phyloP scores from a whole-genome alignment of 2,888 invertebrate species.

The Acleris cristana region DNA sequence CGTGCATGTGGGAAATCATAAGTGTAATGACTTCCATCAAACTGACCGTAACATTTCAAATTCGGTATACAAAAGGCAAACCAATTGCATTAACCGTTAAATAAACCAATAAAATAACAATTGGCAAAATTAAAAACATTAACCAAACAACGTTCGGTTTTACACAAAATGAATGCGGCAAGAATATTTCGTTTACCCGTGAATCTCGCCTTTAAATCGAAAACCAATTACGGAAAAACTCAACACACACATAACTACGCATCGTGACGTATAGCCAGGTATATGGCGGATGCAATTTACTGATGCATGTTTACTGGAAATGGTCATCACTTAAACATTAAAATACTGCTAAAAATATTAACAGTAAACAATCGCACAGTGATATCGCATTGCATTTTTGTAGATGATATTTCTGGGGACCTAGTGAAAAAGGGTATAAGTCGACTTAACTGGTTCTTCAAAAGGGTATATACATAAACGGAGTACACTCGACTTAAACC shows the following conservation, averaged over 20 bases:
- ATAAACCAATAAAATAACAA: constrained; percentile 18
- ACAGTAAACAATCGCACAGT: too few species aligned
- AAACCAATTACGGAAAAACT: constrained; percentile 81
- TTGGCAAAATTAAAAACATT: constrained; percentile 42
- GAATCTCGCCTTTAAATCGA: constrained; percentile 67
- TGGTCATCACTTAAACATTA: background rate
- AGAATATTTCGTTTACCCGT: constrained; percentile 49
- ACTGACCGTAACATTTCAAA: constrained; percentile 11
- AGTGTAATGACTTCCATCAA: background rate
- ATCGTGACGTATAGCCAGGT: constrained; percentile 49
- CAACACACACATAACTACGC: constrained; percentile 63
- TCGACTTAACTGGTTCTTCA: too few species aligned
- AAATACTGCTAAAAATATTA: background rate
- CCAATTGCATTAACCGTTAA: constrained; percentile 13
- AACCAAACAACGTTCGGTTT: constrained; percentile 36
- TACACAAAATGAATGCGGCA: constrained; percentile 44
- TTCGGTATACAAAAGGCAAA: constrained; percentile 6
- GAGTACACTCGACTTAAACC: too few species aligned
- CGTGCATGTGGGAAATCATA: too few species aligned
- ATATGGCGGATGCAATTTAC: constrained; percentile 39
- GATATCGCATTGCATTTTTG: too few species aligned
- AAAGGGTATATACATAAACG: too few species aligned
- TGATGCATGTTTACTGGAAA: constrained; percentile 40
- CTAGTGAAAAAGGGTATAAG: too few species aligned
- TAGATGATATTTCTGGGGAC: too few species aligned